Percentiles rank a stretch among this genome's conserved stretches.
phyloP scores from a whole-genome alignment of 2,797 vertebrate genomes.

The Percopsis omiscomaycus region DNA sequence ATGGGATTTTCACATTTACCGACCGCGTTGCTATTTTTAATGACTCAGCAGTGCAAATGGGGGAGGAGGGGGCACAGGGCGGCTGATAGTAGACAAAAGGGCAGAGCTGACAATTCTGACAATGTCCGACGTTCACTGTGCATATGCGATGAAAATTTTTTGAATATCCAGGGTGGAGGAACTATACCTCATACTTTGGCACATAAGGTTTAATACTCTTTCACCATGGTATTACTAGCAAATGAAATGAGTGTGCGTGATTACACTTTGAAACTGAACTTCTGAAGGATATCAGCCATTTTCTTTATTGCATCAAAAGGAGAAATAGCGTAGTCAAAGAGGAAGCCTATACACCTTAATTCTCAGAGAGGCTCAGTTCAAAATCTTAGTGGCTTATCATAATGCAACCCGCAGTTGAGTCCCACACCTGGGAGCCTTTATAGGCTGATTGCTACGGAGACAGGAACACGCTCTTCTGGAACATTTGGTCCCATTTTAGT shows the following conservation, averaged over 20 bases:
- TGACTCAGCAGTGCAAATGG: constrained; percentile 20
- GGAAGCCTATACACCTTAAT: not conserved
- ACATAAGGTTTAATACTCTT: constrained; percentile 3
- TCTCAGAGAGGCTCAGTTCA: not conserved
- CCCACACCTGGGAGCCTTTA: not conserved
- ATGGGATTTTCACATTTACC: constrained; percentile 18
- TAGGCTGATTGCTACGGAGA: not conserved
- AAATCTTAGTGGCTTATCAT: not conserved
- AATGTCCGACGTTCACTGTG: not conserved
- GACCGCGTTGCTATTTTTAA: constrained; percentile 15
- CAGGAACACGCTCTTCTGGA: not conserved
- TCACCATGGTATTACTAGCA: not conserved
- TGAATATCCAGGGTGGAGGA: too few relatives aligned
- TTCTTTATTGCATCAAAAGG: constrained; percentile 11
- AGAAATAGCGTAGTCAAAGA: not conserved
- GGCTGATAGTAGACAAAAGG: constrained; percentile 21
- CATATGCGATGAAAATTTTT: too few relatives aligned
- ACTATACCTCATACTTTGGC: too few relatives aligned
- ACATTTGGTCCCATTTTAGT: not conserved
- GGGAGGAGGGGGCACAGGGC: not conserved
- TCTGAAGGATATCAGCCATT: not conserved
- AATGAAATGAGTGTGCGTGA: constrained; percentile 20
- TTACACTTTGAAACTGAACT: constrained; percentile 2
- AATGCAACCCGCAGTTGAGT: constrained; percentile 1
- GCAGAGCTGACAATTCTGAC: not conserved